Evolutionary conservation across 2,113 vertebrate species (phyloP), one percentile per base, ranked within the genome.

Genomic region (Martes martes): DNA sequence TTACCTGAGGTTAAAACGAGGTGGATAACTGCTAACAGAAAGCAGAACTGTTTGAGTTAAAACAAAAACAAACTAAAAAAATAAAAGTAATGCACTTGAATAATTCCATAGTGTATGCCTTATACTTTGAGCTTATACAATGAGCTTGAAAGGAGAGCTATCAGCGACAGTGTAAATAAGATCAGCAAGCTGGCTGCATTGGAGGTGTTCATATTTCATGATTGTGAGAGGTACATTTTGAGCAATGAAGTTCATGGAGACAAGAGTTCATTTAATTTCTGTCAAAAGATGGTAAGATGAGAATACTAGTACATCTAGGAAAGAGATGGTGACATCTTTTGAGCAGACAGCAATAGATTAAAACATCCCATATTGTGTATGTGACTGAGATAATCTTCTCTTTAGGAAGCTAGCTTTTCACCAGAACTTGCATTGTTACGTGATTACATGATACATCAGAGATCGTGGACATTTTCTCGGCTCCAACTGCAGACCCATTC

Each of bases 211-310:
- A 16, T 97, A 96, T 82, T 80, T 98, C 69, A 57, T 89, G 1
- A 93, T 39, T 94, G 23, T 96, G 84, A 96, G 73, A 90, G 67
- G 39, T 78, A 11, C 0, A 0, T n/a, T 98, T 98, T 97, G 87
- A 97, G 82, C 94, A 82, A 97, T 69, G 94, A 98, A 96, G 14
- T 50, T n/a, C n/a, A 18, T 96, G 50, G 92, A 91, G 78, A 96
- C 52, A 96, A 52, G 76, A 97, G 96, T 93, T 97, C 88, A 98
- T 97, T 95, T 97, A 88, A 97, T 57, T 95, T 71, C 87, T 98
- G 57, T 93, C 96, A 96, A 23, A 95, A 92, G 74, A 91, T 19
- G 18, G 8, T 92, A 82, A 79, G 86, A 81, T 92, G 84, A 79
- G 33, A 92, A 39, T 93, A 96, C 92, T 89, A 80, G 19, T 71